Conservation (phyloP, 2,113 vertebrate species). For the Speoplatyrhinus poulsoni region DNA sequence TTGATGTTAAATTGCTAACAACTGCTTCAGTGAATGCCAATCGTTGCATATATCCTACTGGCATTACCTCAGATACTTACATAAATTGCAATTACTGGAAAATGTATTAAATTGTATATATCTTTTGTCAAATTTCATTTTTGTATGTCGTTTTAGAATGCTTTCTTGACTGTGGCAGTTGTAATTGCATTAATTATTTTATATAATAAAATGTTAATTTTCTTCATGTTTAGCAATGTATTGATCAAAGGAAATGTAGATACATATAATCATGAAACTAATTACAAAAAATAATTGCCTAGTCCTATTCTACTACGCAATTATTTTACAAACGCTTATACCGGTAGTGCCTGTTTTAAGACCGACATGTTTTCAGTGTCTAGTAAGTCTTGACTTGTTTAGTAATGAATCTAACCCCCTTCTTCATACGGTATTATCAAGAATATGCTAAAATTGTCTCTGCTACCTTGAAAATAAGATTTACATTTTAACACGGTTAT, state of each 20-base stretch:
- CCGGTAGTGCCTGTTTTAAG: no score
- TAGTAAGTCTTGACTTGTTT: no score
- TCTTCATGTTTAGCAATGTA: neutral
- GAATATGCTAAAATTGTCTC: no score
- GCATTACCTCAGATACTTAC: slow-evolving; percentile 50
- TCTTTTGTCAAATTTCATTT: slow-evolving; percentile 62
- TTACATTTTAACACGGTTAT: no score
- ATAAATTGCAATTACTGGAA: slow-evolving; percentile 64
- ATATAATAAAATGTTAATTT: slow-evolving; percentile 66
- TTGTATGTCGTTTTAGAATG: slow-evolving; percentile 70
- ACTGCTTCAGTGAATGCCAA: slow-evolving; percentile 5
- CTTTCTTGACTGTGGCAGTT: slow-evolving; percentile 54
- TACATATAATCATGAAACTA: neutral
- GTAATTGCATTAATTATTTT: slow-evolving; percentile 69
- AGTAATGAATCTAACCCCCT: no score
- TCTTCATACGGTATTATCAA: no score
- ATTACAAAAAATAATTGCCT: no score
- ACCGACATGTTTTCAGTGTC: no score
- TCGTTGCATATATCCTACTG: slow-evolving; percentile 30
- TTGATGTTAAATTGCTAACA: no score
- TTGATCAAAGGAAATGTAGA: neutral
- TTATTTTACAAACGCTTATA: no score
- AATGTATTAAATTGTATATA: slow-evolving; percentile 79
- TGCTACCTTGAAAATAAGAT: no score
- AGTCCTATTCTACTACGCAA: no score